Percentiles rank a stretch among this genome's conserved stretches.
phyloP scores from a whole-genome alignment of 2,888 invertebrate species.

The Omphaloscelis lunosa region DNA sequence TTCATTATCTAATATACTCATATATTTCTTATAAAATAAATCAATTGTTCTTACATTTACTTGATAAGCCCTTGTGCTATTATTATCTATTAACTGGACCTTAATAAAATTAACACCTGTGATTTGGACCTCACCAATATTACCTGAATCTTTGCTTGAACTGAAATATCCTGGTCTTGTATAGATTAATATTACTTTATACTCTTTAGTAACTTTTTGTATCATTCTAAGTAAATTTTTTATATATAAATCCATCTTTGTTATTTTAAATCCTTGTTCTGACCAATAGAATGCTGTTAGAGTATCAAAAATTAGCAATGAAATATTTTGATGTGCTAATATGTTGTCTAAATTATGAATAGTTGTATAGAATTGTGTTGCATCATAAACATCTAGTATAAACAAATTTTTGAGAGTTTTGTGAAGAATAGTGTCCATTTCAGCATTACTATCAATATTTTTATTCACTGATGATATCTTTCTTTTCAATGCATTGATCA shows the following conservation, averaged over 20 bases:
- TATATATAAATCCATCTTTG: slow-evolving; percentile 88
- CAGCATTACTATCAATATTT: slow-evolving; percentile 5
- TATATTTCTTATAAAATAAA: slow-evolving; percentile 58
- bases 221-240: slow-evolving; percentile 83
- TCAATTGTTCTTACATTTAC: slow-evolving; percentile 63
- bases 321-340: slow-evolving; percentile 79
- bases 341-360: slow-evolving; percentile 85
- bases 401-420: slow-evolving; percentile 75
- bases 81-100: slow-evolving; percentile 74
- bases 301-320: slow-evolving; percentile 84
- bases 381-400: slow-evolving; percentile 83
- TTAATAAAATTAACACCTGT: slow-evolving; percentile 80
- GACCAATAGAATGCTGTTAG: slow-evolving; percentile 90
- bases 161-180: slow-evolving; percentile 89
- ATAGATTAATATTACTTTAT: slow-evolving; percentile 88
- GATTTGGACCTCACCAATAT: slow-evolving; percentile 71
- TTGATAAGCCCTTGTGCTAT: slow-evolving; percentile 48
- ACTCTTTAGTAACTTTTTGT: slow-evolving; percentile 86
- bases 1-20: slow-evolving; percentile 50
- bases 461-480: slow-evolving; percentile 35
- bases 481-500: slow-evolving; percentile 69
- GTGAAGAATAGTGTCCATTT: slow-evolving; percentile 57
- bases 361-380: slow-evolving; percentile 82
- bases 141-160: slow-evolving; percentile 79
- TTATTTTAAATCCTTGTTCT: slow-evolving; percentile 85